Conservation (phyloP, 53 echinoderm and acorn worm genomes). For the Actinopyga echinites region DNA sequence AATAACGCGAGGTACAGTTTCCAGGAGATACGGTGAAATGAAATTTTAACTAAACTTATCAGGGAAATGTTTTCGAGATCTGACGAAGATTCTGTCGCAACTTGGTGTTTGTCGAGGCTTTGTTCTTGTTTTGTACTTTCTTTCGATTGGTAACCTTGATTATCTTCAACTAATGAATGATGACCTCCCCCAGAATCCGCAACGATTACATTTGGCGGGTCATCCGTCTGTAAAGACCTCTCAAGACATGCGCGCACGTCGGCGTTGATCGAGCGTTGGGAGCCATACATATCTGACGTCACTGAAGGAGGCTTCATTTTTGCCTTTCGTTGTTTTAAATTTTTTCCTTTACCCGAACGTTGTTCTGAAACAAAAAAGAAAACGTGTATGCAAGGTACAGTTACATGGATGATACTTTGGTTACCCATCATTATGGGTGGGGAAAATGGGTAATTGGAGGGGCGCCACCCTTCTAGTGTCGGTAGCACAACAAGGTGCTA, state of each 20-base stretch:
- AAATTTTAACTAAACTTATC: slow-evolving; percentile 1
- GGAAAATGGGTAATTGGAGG: too few species aligned
- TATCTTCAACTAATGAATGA: not conserved
- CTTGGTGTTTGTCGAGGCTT: too few species aligned
- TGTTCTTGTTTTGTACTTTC: not conserved
- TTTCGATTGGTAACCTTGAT: not conserved
- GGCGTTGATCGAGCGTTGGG: slow-evolving; percentile 2
- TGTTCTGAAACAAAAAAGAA: too few species aligned
- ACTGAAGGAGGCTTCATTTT: slow-evolving; percentile 15
- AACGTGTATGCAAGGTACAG: too few species aligned
- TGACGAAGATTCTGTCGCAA: too few species aligned
- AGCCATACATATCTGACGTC: slow-evolving; percentile 18
- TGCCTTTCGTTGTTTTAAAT: not conserved
- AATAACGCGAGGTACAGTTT: slow-evolving; percentile 3
- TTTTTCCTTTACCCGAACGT: too few species aligned
- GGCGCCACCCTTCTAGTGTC: too few species aligned
- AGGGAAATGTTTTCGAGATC: too few species aligned
- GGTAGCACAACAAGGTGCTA: too few species aligned
- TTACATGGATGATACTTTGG: too few species aligned
- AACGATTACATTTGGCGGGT: not conserved
- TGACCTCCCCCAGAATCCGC: not conserved
- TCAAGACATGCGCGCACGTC: not conserved
- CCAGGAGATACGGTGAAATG: not conserved
- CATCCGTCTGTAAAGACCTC: not conserved
- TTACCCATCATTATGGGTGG: too few species aligned